These are phyloP conservation scores for Scalopus aquaticus DNA, from an alignment of 2,113 vertebrate genomes.

Conservation along the genomic window DNA sequence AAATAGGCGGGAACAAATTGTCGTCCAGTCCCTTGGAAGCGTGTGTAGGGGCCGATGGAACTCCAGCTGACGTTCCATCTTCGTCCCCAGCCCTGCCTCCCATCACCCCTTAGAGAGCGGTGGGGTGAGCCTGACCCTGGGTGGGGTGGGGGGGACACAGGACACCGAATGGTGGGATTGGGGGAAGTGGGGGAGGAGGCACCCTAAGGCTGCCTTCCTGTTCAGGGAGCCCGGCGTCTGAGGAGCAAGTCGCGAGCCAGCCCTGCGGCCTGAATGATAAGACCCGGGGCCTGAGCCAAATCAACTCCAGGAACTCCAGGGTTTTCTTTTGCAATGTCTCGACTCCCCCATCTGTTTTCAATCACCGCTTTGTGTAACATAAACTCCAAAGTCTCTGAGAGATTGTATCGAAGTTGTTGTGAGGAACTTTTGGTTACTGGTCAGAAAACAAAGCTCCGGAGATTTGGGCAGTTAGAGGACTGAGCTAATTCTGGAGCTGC, in stretches of 20 bases:
- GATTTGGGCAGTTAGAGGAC: neutral
- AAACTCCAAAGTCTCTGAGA: neutral
- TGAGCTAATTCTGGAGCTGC: neutral
- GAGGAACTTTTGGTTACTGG: conserved; percentile 41
- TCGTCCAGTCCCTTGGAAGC: neutral
- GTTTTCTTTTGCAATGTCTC: neutral
- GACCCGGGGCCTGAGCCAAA: neutral
- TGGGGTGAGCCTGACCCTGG: neutral
- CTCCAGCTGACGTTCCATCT: neutral
- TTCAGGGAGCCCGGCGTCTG: neutral
- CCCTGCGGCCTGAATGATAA: conserved; percentile 20
- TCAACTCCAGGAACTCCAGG: neutral
- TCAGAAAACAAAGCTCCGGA: neutral
- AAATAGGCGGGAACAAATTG: neutral
- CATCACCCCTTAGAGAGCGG: neutral
- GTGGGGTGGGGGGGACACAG: no score
- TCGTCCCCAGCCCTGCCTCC: neutral
- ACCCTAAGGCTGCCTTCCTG: neutral
- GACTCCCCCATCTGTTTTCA: conserved; percentile 62
- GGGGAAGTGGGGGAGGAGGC: neutral
- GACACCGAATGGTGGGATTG: no score
- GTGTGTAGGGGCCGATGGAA: neutral
- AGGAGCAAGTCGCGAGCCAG: conserved; percentile 25
- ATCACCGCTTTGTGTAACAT: conserved; percentile 37
- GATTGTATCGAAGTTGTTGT: conserved; percentile 8